Conservation (phyloP, 2,888 invertebrate species). For the Pterostichus niger region DNA sequence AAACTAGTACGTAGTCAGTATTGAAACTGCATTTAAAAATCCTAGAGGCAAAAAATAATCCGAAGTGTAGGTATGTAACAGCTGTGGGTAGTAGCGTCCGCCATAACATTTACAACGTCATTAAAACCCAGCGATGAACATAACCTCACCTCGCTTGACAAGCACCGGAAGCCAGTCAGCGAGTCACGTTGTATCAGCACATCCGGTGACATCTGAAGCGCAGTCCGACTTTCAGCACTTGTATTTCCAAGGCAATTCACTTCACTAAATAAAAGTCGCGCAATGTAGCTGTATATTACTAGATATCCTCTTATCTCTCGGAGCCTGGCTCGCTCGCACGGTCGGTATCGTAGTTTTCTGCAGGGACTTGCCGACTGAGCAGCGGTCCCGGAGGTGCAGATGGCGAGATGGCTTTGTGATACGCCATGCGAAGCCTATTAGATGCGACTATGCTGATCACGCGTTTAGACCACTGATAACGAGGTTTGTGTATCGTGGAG, state of each 20-base stretch:
- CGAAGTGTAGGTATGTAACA: conserved; percentile 5
- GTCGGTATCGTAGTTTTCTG: conserved; percentile 12
- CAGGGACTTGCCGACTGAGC: conserved; percentile 5
- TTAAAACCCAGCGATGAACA: conserved; percentile 6
- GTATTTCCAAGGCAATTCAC: conserved; percentile 24
- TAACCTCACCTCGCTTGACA: conserved; percentile 21
- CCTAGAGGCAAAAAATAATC: not conserved
- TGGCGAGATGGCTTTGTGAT: conserved; percentile 7
- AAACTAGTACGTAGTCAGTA: too few relatives aligned
- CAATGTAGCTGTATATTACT: conserved; percentile 35
- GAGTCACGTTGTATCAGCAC: conserved; percentile 45
- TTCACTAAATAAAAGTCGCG: conserved; percentile 25
- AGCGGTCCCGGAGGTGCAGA: conserved; percentile 8
- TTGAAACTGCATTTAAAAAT: too few relatives aligned
- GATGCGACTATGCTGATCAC: conserved; percentile 44
- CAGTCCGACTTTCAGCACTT: conserved; percentile 10
- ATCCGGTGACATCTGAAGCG: conserved; percentile 21
- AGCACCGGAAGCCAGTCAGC: conserved; percentile 8
- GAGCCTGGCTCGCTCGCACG: not conserved
- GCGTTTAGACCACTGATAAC: conserved; percentile 43
- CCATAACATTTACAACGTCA: conserved; percentile 29
- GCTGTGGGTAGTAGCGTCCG: not conserved
- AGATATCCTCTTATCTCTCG: conserved; percentile 38
- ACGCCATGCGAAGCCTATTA: conserved; percentile 6
- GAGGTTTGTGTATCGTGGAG: conserved; percentile 29